Conservation (phyloP, 2,888 invertebrate genomes). For the Troides helena region DNA sequence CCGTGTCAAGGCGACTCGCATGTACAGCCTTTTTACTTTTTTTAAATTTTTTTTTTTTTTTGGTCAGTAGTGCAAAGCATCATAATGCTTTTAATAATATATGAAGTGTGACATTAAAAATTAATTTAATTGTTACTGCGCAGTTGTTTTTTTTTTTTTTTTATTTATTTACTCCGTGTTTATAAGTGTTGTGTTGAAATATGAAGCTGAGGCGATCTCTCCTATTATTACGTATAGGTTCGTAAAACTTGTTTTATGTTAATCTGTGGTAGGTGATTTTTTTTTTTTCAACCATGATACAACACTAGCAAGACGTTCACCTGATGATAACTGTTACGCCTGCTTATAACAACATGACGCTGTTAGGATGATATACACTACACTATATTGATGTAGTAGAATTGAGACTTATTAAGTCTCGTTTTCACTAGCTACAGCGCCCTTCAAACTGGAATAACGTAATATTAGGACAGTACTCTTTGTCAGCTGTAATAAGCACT, state of each 20-base stretch:
- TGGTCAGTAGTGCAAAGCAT: not conserved
- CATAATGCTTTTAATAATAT: not conserved
- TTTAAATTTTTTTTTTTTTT: not conserved
- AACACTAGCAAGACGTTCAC: too few relatives aligned
- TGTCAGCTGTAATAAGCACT: too few relatives aligned
- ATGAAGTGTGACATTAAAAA: not conserved
- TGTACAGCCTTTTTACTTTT: constrained; percentile 1
- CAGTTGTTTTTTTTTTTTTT: not conserved
- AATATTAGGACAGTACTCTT: too few relatives aligned
- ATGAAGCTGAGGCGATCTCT: not conserved
- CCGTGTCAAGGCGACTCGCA: constrained; percentile 7
- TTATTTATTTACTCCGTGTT: not conserved
- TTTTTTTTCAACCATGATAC: too few relatives aligned
- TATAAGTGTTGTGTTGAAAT: not conserved
- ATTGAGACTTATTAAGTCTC: too few relatives aligned
- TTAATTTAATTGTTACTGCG: not conserved
- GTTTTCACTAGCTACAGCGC: too few relatives aligned
- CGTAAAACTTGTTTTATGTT: not conserved
- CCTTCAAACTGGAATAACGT: too few relatives aligned
- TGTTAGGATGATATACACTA: too few relatives aligned
- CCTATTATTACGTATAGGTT: not conserved
- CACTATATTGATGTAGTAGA: too few relatives aligned
- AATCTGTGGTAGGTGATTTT: too few relatives aligned
- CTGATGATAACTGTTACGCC: too few relatives aligned
- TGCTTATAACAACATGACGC: too few relatives aligned